These are phyloP conservation scores for Distichodus sexfasciatus DNA, from an alignment of 2,797 vertebrate species.

Conservation along the genomic window DNA sequence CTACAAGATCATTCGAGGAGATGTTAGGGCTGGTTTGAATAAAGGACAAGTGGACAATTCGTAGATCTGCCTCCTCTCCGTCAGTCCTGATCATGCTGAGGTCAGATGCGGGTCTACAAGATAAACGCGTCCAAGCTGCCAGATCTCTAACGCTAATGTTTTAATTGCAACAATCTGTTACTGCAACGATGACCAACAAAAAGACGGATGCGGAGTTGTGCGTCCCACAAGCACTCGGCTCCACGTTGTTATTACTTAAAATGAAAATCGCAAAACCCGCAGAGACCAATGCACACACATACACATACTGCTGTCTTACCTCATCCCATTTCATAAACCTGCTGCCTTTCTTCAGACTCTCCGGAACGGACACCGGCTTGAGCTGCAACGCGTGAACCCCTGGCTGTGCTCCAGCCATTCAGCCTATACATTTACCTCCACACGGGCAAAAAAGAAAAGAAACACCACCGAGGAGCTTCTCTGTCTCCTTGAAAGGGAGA, in stretches of 20 bases:
- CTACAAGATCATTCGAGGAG: no score
- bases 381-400: constrained; percentile 97
- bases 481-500: constrained; percentile 24
- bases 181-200: neutral
- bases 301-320: constrained; percentile 74
- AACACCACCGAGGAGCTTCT: neutral
- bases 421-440: constrained; percentile 58
- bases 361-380: constrained; percentile 87
- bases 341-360: constrained; percentile 87
- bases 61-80: neutral
- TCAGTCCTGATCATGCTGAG: neutral
- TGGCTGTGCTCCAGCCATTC: constrained; percentile 95
- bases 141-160: neutral
- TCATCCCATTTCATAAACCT: constrained; percentile 99
- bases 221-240: neutral
- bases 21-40: no score
- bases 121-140: neutral
- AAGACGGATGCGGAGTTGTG: neutral
- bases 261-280: neutral
- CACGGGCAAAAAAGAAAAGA: neutral
- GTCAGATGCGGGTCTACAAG: neutral
- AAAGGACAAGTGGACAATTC: neutral
- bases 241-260: constrained; percentile 2
- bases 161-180: neutral
- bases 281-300: neutral